Evolutionary conservation across 1,140 invertebrate genomes (phyloP).

Genomic region (Trachelipus rathkii): DNA sequence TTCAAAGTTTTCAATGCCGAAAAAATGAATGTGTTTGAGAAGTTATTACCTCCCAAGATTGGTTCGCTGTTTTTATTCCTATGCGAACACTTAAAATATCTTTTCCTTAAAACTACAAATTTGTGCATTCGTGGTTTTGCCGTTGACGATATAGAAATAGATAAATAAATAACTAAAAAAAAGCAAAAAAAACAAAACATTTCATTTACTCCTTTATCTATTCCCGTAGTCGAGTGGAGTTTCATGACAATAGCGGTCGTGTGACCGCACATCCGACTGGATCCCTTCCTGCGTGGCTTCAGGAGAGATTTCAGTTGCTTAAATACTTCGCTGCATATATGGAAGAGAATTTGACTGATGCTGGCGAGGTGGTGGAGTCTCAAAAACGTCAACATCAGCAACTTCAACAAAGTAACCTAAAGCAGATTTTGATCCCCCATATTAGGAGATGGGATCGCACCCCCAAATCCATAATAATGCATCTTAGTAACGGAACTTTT

Average conservation of each 20-base stretch:
- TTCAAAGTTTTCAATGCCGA: no score
- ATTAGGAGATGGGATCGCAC: constrained; percentile 60
- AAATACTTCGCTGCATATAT: constrained; percentile 62
- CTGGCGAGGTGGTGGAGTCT: constrained; percentile 45
- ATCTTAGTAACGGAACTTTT: constrained; percentile 60
- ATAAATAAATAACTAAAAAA: no score
- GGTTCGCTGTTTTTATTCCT: no score
- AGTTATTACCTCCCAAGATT: no score
- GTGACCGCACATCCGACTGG: constrained; percentile 54
- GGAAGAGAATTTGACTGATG: constrained; percentile 61
- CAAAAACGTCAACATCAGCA: not conserved
- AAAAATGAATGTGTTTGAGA: no score
- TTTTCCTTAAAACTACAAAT: no score
- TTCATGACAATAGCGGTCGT: constrained; percentile 57
- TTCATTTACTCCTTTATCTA: no score
- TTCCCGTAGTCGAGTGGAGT: constrained; percentile 58
- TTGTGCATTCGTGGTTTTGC: no score
- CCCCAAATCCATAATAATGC: constrained; percentile 59
- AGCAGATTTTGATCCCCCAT: constrained; percentile 51
- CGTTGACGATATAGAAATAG: no score
- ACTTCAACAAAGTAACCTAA: constrained; percentile 21
- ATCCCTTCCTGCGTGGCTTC: constrained; percentile 54
- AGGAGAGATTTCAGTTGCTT: constrained; percentile 58
- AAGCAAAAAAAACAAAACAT: no score
- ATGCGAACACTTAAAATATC: no score